Conservation (phyloP, 2,797 vertebrate species). For the Pterois miles region DNA sequence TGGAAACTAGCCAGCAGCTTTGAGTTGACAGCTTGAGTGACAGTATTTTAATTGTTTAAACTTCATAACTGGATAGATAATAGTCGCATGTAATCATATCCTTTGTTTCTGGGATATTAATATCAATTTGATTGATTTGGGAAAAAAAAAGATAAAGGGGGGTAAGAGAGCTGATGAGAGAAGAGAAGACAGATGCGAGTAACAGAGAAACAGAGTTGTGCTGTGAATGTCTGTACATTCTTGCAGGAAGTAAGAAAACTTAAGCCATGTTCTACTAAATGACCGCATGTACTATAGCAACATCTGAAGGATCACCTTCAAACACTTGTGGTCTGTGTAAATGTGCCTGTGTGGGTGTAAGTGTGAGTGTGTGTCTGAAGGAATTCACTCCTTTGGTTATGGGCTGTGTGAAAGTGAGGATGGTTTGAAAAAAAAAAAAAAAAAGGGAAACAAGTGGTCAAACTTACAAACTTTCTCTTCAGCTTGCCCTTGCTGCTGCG, state of each 20-base stretch:
- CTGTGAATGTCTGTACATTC: slow-evolving; percentile 5
- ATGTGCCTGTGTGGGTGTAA: not conserved
- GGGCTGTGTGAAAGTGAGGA: not conserved
- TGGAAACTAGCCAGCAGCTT: not conserved
- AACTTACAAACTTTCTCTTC: slow-evolving; percentile 93
- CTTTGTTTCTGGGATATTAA: not conserved
- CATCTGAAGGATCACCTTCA: not conserved
- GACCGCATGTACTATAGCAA: not conserved
- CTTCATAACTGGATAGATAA: not conserved
- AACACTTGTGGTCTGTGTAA: not conserved
- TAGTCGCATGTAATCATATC: not conserved
- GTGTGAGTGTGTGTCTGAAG: not conserved
- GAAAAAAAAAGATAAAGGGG: not conserved
- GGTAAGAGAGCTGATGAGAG: not conserved
- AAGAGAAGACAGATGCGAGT: not conserved
- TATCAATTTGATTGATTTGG: not conserved
- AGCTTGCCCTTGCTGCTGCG: slow-evolving; percentile 85
- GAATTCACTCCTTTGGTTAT: not conserved
- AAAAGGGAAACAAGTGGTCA: not conserved
- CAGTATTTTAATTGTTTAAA: not conserved
- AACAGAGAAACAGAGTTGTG: not conserved
- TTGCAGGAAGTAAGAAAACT: not conserved
- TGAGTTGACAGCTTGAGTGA: not conserved
- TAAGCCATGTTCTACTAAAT: not conserved
- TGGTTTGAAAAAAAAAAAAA: not conserved